Base-by-base conservation (phyloP, 2,113 vertebrate genomes). In the Podarcis cretensis region DNA sequence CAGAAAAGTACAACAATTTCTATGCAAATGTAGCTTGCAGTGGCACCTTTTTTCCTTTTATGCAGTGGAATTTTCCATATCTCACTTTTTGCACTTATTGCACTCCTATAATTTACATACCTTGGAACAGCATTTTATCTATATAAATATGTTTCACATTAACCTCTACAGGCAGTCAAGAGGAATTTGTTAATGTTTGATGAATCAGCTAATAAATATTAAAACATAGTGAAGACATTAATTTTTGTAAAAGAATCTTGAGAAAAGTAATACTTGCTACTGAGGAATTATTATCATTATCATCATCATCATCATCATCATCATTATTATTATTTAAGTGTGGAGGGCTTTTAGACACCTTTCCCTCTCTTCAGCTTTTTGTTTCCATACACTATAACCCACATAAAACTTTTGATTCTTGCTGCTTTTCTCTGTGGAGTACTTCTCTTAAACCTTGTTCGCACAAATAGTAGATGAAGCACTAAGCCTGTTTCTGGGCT, bases 191-290 rank as follows among this genome's bases (percentile, higher is more conserved):
- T 90, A 79, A 87, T 84, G 82, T 90, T 83, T 87, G 80, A 87
- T 87, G 75, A 69, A 90, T 79, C 80, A 83, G 65, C 80, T 87
- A 87, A 90, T 86, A 87, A 87, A 87, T 90, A 90, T 83, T 86
- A 87, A 75, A 90, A 85, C 73, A 83, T 3, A 43, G 23, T 25
- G 14, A 20, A 83, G 66, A 71, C 18, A n/a, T 57, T 74, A 73
- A 30, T 90, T 65, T 82, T 87, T 59, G 10, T 78, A 5, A 18
- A 81, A 83, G 40, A 71, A 71, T 9, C 13, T 59, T 71, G 71
- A 76, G 48, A 59, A 54, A 83, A 35, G 21, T 66, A 59, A 84
- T 63, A 54, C 37, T 77, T n/a, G 12, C 32, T 37, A 40, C 48
- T 66, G 30, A n/a, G 25, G 69, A 86, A 83, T 43, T 82, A 40